A percentile compares a stretch with the other conserved stretches of the same genome.
These are phyloP conservation scores for Amphiprion ocellaris DNA, from an alignment of 2,113 vertebrate genomes.

Conservation along the genomic window DNA sequence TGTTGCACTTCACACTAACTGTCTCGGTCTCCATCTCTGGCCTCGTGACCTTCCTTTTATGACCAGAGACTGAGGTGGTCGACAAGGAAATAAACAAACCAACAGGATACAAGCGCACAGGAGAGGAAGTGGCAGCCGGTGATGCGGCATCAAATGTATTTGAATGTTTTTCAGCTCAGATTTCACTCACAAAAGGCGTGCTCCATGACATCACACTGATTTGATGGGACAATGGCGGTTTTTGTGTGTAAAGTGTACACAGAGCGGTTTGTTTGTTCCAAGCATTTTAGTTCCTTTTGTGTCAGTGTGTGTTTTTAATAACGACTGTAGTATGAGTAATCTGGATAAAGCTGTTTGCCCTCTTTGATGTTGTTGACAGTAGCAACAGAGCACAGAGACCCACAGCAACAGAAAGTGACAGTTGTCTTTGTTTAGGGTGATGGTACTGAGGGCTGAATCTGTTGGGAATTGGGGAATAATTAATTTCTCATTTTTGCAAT, in stretches of 20 bases:
- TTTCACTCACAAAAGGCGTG: conserved; percentile 49
- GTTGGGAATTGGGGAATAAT: too few species aligned
- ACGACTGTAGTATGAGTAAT: neutral
- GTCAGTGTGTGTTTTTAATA: conserved; percentile 35
- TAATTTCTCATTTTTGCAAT: too few species aligned
- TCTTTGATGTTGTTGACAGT: conserved; percentile 21
- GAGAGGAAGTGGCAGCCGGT: conserved; percentile 30
- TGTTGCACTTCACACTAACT: conserved; percentile 5
- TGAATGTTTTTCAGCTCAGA: conserved; percentile 33
- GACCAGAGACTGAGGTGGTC: conserved; percentile 19
- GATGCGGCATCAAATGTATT: conserved; percentile 8
- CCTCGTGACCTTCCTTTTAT: conserved; percentile 32
- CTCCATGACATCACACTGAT: conserved; percentile 50
- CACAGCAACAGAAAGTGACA: conserved; percentile 1
- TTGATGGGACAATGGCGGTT: conserved; percentile 23
- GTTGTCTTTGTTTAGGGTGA: neutral
- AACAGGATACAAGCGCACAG: neutral
- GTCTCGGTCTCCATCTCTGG: neutral
- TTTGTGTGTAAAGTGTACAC: conserved; percentile 18
- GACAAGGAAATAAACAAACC: conserved; percentile 10
- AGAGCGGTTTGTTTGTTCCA: conserved; percentile 22
- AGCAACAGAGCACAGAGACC: neutral
- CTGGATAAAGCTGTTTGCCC: conserved; percentile 11
- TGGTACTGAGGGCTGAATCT: neutral
- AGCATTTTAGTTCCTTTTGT: conserved; percentile 16